Evolutionary conservation across 2,797 vertebrate genomes (phyloP).

Genomic region (Crenuchus spilurus): DNA sequence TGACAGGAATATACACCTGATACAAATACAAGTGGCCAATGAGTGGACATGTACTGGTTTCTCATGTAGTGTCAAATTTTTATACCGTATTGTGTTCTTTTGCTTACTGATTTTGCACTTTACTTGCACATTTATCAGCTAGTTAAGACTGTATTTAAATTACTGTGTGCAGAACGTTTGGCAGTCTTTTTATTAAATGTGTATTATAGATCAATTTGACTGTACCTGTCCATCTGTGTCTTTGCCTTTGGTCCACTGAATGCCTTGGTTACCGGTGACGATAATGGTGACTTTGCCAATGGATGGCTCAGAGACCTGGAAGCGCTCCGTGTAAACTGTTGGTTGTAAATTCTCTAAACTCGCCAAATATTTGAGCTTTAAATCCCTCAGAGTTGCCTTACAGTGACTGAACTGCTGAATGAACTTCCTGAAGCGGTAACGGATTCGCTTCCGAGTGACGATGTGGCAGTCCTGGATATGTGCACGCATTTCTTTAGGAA

Average conservation of each 20-base stretch:
- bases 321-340: conserved; percentile 89
- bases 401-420: conserved; percentile 92
- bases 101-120: no score
- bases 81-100: no score
- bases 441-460: conserved; percentile 93
- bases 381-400: conserved; percentile 87
- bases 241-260: conserved; percentile 85
- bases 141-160: no score
- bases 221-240: conserved; percentile 79
- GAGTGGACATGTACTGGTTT: no score
- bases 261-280: conserved; percentile 90
- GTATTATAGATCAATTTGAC: neutral
- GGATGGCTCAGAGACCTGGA: conserved; percentile 86
- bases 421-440: conserved; percentile 92
- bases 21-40: no score
- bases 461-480: conserved; percentile 93
- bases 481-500: conserved; percentile 85
- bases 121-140: no score
- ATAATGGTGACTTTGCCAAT: conserved; percentile 81
- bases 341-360: conserved; percentile 92
- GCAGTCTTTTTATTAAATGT: neutral
- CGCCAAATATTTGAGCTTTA: conserved; percentile 96
- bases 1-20: no score
- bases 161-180: neutral
- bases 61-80: no score